Percentiles rank a stretch among this genome's conserved stretches.
phyloP scores from a whole-genome alignment of 2,888 invertebrate genomes.

The Drosophila merina region DNA sequence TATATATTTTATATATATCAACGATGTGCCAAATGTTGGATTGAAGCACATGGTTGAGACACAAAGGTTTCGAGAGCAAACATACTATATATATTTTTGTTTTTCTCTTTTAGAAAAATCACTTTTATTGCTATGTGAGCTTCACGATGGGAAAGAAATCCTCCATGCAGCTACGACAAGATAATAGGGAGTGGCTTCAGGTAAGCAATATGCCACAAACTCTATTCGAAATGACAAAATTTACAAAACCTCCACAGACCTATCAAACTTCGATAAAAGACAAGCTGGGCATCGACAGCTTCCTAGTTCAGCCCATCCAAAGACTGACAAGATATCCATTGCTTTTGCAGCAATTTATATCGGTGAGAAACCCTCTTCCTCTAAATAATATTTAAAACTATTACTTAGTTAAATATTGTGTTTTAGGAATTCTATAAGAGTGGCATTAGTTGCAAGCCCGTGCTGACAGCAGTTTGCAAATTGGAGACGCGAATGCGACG shows the following conservation, averaged over 20 bases:
- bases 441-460: slow-evolving; percentile 82
- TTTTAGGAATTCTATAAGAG: slow-evolving; percentile 81
- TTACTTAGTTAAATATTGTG: neutral
- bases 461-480: slow-evolving; percentile 82
- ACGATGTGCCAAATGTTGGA: slow-evolving; percentile 17
- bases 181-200: slow-evolving; percentile 81
- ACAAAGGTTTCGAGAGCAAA: slow-evolving; percentile 10
- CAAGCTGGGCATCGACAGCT: slow-evolving; percentile 84
- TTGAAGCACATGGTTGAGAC: slow-evolving; percentile 19
- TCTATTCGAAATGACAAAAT: neutral
- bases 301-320: slow-evolving; percentile 84
- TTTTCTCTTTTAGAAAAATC: slow-evolving; percentile 74
- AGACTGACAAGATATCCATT: slow-evolving; percentile 84
- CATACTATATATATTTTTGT: neutral
- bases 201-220: slow-evolving; percentile 57
- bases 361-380: slow-evolving; percentile 62
- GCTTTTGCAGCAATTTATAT: slow-evolving; percentile 82
- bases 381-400: neutral
- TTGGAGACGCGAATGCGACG: slow-evolving; percentile 83
- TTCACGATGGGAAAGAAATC: slow-evolving; percentile 83
- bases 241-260: slow-evolving; percentile 45
- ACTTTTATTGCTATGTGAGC: slow-evolving; percentile 82
- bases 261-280: slow-evolving; percentile 82
- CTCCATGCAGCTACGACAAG: slow-evolving; percentile 82
- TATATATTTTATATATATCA: slow-evolving; percentile 6